Evolutionary conservation across 2,888 invertebrate genomes (phyloP), one percentile per base, ranked within the genome.

Genomic region (Acanthosoma haemorrhoidale): DNA sequence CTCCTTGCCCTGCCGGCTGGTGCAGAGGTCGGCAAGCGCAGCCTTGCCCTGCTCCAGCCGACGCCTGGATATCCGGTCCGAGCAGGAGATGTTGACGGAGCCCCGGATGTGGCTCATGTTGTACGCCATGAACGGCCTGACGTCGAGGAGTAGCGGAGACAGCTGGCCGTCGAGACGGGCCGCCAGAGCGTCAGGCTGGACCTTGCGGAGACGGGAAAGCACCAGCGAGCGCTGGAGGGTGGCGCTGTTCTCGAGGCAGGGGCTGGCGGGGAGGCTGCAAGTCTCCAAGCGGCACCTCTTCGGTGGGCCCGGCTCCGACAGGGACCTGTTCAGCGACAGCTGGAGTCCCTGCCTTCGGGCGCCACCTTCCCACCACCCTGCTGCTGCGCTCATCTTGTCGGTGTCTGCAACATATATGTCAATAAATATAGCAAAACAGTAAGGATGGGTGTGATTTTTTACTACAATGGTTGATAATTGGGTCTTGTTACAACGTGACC

Each of bases 1-100:
- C 74, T 87, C 87, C 78, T 87, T 87, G 71, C 86, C 86, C 74
- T 87, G 86, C 64, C 84, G 80, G 5, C 85, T 84, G 25, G 85
- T 84, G 31, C 88, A 86, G 73, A 89, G 79, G 78, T 89, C 88
- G 64, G 86, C 84, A 21, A 88, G 79, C 3, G 83, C 83, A 9
- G 87, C 87, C 76, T 87, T 86, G 11, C 88, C 87, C 76, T 85
- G 84, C 77, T 87, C 87, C 73, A 89, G 80, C 31, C 89, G 80
- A 74, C 86, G 82, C 71, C 87, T 82, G 78, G 87, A 88, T 78
- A 88, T 86, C 59, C 88, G 82, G 78, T 89, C 88, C 36, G 87
- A 84, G 77, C 88, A 89, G 79, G 88, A 88, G 73, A 89, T 84
- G 79, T 89, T 89, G 76, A 87, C 84, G 25, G 87, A 86, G 39